Evolutionary conservation across 2,797 vertebrate species (phyloP).

Genomic region (Oryzias sinensis): DNA sequence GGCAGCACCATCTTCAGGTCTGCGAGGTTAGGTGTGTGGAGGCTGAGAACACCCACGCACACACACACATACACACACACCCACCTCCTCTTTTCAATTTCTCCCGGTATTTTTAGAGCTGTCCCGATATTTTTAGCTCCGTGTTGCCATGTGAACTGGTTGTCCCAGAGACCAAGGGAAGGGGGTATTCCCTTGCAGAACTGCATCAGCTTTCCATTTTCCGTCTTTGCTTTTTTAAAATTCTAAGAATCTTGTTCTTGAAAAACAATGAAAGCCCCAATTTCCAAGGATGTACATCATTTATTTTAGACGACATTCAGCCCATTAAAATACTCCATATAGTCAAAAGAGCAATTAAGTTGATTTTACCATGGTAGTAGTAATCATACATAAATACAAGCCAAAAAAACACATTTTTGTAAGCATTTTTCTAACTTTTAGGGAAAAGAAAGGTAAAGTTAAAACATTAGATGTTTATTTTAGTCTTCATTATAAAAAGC

Average conservation of each 20-base stretch:
- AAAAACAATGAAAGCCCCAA: too few relatives aligned
- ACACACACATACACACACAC: slow-evolving; percentile 1
- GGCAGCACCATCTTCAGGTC: slow-evolving; percentile 76
- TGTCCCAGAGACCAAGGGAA: slow-evolving; percentile 73
- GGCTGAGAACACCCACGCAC: slow-evolving; percentile 27
- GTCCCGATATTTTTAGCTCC: slow-evolving; percentile 80
- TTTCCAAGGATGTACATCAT: too few relatives aligned
- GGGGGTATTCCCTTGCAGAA: slow-evolving; percentile 74
- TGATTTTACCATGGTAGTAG: too few relatives aligned
- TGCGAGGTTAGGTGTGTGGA: slow-evolving; percentile 26
- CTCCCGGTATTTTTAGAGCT: slow-evolving; percentile 77
- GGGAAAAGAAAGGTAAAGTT: too few relatives aligned
- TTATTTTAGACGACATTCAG: too few relatives aligned
- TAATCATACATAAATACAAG: too few relatives aligned
- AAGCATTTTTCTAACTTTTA: too few relatives aligned
- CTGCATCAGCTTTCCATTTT: slow-evolving; percentile 58
- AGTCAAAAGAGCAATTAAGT: too few relatives aligned
- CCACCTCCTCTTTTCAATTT: slow-evolving; percentile 30
- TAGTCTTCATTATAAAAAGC: too few relatives aligned
- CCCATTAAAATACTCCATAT: too few relatives aligned
- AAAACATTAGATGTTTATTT: too few relatives aligned
- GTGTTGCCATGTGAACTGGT: slow-evolving; percentile 85
- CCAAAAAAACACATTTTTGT: too few relatives aligned
- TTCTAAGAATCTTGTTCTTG: background rate
- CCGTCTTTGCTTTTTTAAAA: slow-evolving; percentile 44